These are phyloP conservation scores for Plagodis pulveraria DNA, from an alignment of 2,888 invertebrate genomes.

Conservation along the genomic window DNA sequence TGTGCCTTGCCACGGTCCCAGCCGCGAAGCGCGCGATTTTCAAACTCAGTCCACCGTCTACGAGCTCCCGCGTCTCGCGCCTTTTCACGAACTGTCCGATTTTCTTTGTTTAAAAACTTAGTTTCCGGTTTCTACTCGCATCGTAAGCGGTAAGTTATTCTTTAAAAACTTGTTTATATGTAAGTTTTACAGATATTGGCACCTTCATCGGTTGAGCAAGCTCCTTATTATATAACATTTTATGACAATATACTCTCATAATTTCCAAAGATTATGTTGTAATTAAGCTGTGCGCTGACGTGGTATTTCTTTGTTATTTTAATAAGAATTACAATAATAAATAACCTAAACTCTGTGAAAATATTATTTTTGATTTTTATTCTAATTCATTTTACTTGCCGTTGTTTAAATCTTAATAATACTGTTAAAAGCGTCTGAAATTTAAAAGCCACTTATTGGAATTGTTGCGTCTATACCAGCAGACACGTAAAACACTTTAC, in stretches of 20 bases:
- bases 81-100: conserved; percentile 34
- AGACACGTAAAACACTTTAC: conserved; percentile 50
- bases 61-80: conserved; percentile 39
- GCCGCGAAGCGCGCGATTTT: conserved; percentile 37
- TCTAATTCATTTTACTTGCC: background rate
- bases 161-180: conserved; percentile 40
- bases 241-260: conserved; percentile 23
- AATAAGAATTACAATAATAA: background rate
- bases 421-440: background rate
- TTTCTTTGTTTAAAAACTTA: conserved; percentile 46
- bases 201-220: conserved; percentile 47
- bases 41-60: conserved; percentile 39
- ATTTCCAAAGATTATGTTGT: conserved; percentile 20
- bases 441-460: conserved; percentile 17
- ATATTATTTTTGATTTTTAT: background rate
- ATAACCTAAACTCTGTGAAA: no score
- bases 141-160: conserved; percentile 67
- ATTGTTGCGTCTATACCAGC: conserved; percentile 42
- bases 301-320: background rate
- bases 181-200: conserved; percentile 21
- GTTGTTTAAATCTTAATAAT: background rate
- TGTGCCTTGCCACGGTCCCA: conserved; percentile 9
- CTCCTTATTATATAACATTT: conserved; percentile 61
- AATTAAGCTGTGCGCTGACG: conserved; percentile 18
- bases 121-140: conserved; percentile 48